These are phyloP conservation scores for Phasianus colchicus DNA, from an alignment of 2,113 vertebrate genomes.

Conservation along the genomic window DNA sequence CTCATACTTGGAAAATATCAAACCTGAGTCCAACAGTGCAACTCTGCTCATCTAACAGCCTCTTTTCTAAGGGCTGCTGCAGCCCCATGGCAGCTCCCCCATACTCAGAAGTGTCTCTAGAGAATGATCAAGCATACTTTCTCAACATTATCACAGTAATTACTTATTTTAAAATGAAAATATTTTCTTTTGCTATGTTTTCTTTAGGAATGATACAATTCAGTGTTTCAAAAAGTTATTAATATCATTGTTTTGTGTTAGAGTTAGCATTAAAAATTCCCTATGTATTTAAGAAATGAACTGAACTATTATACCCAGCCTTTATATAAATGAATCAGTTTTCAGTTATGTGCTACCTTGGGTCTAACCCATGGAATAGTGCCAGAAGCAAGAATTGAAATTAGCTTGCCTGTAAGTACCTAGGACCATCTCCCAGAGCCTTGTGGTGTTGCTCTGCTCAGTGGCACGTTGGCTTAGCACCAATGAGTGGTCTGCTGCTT, in stretches of 20 bases:
- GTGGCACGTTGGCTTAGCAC: not conserved
- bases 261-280: not conserved
- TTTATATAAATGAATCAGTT: not conserved
- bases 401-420: not conserved
- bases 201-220: not conserved
- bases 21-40: not conserved
- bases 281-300: not conserved
- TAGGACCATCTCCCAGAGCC: not conserved
- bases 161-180: not conserved
- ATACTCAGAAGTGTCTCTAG: not conserved
- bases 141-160: not conserved
- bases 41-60: not conserved
- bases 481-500: not conserved
- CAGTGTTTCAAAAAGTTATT: not conserved
- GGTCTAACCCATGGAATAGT: not conserved
- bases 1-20: conserved; percentile 31
- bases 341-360: not conserved
- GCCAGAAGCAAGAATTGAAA: not conserved
- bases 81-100: not conserved
- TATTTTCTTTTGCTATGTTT: not conserved
- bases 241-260: not conserved
- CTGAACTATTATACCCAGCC: not conserved
- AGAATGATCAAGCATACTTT: not conserved
- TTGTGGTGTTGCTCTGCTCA: not conserved
- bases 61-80: not conserved